Evolutionary conservation across 2,113 vertebrate species (phyloP).

Genomic region (Melanerpes formicivorus): DNA sequence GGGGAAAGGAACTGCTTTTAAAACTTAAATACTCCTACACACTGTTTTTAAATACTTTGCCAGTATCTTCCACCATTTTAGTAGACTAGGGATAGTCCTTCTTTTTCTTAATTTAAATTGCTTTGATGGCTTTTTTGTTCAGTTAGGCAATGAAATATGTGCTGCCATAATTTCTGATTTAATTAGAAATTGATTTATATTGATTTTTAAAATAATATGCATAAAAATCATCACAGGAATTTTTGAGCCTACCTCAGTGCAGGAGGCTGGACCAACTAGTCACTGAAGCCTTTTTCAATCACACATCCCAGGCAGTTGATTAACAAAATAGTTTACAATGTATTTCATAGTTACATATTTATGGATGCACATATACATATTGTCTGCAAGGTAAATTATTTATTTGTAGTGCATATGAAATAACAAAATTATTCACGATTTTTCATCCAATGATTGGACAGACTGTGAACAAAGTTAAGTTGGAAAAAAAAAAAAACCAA

Average conservation of each 20-base stretch:
- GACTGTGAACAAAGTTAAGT: neutral
- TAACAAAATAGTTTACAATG: neutral
- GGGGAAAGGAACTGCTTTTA: neutral
- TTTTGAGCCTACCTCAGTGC: neutral
- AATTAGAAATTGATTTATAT: neutral
- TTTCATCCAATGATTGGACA: neutral
- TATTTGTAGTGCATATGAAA: neutral
- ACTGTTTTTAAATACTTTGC: neutral
- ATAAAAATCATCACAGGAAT: neutral
- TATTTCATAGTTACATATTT: neutral
- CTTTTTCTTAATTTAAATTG: neutral
- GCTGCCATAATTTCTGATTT: conserved; percentile 9
- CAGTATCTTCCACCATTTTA: neutral
- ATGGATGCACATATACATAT: neutral
- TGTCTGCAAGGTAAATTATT: neutral
- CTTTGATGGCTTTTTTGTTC: neutral
- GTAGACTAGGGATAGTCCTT: neutral
- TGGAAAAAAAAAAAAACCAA: neutral
- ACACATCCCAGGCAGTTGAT: neutral
- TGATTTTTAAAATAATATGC: neutral
- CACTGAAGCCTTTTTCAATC: neutral
- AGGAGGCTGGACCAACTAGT: neutral
- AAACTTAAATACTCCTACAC: neutral
- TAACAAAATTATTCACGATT: neutral
- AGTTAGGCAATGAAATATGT: conserved; percentile 11